Percentiles rank a stretch among this genome's conserved stretches.
Conservation (phyloP, 2,113 vertebrate genomes). For the Eretmochelys imbricata region DNA sequence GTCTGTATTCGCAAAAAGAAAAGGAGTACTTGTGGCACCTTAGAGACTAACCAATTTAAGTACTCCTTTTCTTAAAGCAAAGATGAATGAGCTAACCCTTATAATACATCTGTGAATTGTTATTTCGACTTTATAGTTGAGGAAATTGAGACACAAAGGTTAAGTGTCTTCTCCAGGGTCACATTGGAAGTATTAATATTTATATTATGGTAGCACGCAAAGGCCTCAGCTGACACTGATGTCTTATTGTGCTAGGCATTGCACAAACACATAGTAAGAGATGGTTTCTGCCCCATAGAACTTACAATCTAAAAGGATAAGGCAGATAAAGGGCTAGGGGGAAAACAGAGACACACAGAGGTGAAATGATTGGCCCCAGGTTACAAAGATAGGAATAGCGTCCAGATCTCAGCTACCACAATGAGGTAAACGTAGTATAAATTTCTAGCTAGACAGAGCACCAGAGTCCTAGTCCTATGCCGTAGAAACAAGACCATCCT, state of each 20-base stretch:
- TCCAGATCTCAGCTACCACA: constrained; percentile 24
- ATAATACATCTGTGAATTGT: not conserved
- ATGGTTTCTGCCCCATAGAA: not conserved
- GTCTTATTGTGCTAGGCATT: not conserved
- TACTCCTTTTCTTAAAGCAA: not conserved
- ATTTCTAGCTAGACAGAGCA: constrained; percentile 32
- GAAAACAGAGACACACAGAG: not conserved
- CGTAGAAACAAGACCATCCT: constrained; percentile 10
- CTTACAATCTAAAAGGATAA: constrained; percentile 8
- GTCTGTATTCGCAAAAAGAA: no score
- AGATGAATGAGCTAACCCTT: not conserved
- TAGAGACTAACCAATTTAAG: no score
- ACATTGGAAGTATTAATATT: not conserved
- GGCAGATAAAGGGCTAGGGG: not conserved
- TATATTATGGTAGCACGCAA: not conserved
- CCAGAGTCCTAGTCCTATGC: constrained; percentile 5
- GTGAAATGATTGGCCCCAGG: not conserved
- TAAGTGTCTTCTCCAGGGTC: not conserved
- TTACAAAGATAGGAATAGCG: constrained; percentile 24
- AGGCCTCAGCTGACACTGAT: not conserved
- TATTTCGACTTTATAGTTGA: not conserved
- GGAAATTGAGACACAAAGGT: constrained; percentile 10
- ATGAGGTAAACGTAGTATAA: constrained; percentile 34
- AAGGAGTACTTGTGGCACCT: no score
- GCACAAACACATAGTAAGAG: not conserved